Percentiles rank a stretch among this genome's conserved stretches.
Evolutionary conservation across 2,113 vertebrate species (phyloP).

Genomic region (Eupsittula cactorum): DNA sequence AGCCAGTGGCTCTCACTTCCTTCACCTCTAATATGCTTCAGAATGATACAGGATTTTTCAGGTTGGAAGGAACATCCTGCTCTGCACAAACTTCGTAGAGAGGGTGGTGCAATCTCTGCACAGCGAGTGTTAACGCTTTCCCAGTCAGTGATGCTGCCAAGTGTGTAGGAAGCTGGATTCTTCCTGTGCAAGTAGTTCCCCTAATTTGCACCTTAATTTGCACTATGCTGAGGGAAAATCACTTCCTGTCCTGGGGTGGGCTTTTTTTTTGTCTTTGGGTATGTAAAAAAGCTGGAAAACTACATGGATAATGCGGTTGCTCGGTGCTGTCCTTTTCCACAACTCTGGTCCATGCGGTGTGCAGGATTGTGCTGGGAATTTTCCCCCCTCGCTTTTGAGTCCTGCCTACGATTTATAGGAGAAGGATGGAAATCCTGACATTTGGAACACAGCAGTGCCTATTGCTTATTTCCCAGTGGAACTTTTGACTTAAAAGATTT

Average conservation of each 20-base stretch:
- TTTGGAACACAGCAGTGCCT: slow-evolving; percentile 40
- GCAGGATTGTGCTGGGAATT: slow-evolving; percentile 4
- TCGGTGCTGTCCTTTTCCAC: neutral
- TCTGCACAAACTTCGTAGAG: neutral
- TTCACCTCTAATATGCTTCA: neutral
- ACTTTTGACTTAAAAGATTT: slow-evolving; percentile 51
- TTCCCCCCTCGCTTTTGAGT: neutral
- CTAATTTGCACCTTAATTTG: neutral
- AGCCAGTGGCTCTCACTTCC: neutral
- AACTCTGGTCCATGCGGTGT: accelerated
- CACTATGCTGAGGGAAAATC: neutral
- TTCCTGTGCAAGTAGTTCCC: neutral
- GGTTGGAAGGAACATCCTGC: neutral
- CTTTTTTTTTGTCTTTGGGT: neutral
- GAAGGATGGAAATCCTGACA: slow-evolving; percentile 27
- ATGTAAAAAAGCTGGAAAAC: neutral
- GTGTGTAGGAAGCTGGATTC: neutral
- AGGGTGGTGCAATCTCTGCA: neutral
- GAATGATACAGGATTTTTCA: neutral
- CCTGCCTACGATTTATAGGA: slow-evolving; percentile 3
- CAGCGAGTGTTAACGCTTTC: neutral
- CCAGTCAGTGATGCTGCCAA: neutral
- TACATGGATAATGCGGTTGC: neutral
- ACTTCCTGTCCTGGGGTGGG: neutral
- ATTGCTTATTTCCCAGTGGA: slow-evolving; percentile 66